Percentiles rank a stretch among this genome's conserved stretches.
Evolutionary conservation across 2,888 invertebrate genomes (phyloP).

Genomic region (Xanthia icteritia): DNA sequence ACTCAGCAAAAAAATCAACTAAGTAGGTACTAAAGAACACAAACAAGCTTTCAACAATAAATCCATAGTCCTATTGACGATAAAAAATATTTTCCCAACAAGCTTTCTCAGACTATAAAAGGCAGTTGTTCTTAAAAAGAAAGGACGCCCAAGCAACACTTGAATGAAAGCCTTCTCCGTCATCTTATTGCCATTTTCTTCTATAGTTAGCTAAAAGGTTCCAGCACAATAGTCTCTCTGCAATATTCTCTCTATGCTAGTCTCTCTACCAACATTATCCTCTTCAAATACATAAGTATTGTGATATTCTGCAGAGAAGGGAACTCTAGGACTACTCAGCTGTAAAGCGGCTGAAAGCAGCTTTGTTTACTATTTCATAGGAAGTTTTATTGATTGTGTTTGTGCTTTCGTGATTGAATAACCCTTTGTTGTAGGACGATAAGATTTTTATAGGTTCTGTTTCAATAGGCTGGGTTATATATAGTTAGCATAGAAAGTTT

Average conservation of each 20-base stretch:
- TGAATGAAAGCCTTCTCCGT: slow-evolving; percentile 37
- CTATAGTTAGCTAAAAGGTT: slow-evolving; percentile 68
- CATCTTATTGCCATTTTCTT: slow-evolving; percentile 61
- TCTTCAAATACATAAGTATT: slow-evolving; percentile 62
- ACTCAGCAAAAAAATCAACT: not conserved
- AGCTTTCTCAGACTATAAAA: slow-evolving; percentile 22
- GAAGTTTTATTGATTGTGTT: slow-evolving; percentile 43
- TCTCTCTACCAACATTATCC: slow-evolving; percentile 61
- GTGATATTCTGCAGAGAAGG: slow-evolving; percentile 59
- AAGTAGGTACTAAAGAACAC: not conserved
- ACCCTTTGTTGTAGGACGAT: slow-evolving; percentile 25
- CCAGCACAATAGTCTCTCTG: slow-evolving; percentile 54
- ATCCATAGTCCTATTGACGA: slow-evolving; percentile 14
- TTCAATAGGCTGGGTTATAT: not conserved
- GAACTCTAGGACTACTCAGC: slow-evolving; percentile 41
- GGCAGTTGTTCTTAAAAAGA: slow-evolving; percentile 34
- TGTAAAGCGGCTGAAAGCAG: slow-evolving; percentile 45
- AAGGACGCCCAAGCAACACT: slow-evolving; percentile 39
- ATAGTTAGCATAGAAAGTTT: not conserved
- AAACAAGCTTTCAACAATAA: slow-evolving; percentile 22
- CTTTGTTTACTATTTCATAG: slow-evolving; percentile 57
- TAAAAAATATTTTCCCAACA: slow-evolving; percentile 40
- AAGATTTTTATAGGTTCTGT: slow-evolving; percentile 15
- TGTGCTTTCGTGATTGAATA: slow-evolving; percentile 44
- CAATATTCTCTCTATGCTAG: slow-evolving; percentile 27